Evolutionary conservation across 2,888 invertebrate genomes (phyloP).

Genomic region (Eurytoma adleriae): DNA sequence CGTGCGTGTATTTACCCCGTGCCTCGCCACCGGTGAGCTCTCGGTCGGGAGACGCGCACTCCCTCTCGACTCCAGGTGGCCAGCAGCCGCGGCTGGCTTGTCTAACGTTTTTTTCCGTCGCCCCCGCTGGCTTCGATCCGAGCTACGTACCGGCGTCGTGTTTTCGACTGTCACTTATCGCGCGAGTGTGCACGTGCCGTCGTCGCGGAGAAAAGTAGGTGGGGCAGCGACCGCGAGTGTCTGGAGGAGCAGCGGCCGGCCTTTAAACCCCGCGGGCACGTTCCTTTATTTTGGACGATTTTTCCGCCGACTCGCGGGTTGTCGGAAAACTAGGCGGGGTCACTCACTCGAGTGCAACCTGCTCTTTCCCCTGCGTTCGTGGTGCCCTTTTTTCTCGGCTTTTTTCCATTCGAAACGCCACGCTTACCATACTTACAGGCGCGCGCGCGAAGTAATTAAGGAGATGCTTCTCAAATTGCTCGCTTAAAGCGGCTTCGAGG

Average conservation of each 20-base stretch:
- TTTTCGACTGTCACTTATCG: neutral
- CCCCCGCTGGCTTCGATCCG: too few relatives aligned
- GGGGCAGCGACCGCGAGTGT: neutral
- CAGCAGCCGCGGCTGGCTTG: too few relatives aligned
- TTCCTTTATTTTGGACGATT: slow-evolving; percentile 4
- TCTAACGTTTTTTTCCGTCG: too few relatives aligned
- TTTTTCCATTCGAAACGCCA: neutral
- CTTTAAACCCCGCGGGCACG: neutral
- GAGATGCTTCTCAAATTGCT: slow-evolving; percentile 6
- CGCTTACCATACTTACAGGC: neutral
- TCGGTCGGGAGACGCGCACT: neutral
- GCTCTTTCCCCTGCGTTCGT: slow-evolving; percentile 6
- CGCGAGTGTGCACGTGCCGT: neutral
- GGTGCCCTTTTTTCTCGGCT: neutral
- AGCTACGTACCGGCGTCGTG: too few relatives aligned
- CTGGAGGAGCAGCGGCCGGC: neutral
- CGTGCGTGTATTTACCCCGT: too few relatives aligned
- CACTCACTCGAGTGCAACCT: slow-evolving; percentile 30
- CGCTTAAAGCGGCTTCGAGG: too few relatives aligned
- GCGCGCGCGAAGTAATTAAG: slow-evolving; percentile 15
- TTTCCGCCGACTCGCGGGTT: slow-evolving; percentile 12
- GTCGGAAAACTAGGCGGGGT: slow-evolving; percentile 54
- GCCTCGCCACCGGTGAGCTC: too few relatives aligned
- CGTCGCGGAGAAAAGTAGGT: neutral
- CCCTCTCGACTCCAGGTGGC: neutral